Base-by-base conservation (phyloP, 2,797 vertebrate species). In the Sebastes melanostomus region DNA sequence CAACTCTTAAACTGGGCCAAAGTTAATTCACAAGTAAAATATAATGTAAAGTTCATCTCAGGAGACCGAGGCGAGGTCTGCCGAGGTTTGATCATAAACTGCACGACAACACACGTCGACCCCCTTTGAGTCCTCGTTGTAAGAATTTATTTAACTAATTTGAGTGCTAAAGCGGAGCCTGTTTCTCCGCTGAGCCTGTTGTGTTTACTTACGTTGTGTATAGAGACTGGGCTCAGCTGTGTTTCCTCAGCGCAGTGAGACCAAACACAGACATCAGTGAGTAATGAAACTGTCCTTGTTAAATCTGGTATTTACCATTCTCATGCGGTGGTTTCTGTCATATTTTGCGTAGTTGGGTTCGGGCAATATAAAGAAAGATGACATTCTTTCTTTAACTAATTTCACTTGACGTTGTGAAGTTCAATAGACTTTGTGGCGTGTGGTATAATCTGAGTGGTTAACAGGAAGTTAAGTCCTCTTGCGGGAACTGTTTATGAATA, bases 231-330 rank as follows among this genome's bases (percentile, higher is more conserved):
- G 88, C 89, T 93, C 85, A 78, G 73, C 89, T 93, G 87, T 5
- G 83, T 85, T 91, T 86, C 81, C 77, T 93, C 91, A 84, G 61
- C 7, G 20, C 78, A 72, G n/a, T 22, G 68, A 87, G 80, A 87
- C 77, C 84, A 84, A 93, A 93, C 84, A 89, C 77, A 84, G 82
- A 72, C 81, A 92, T 86, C 82, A 85, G 83, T 78, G 83, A 86
- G 81, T 89, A 78, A 92, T 91, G 78, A 92, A 93, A 91, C 86
- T 86, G 85, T 88, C 86, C 75, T 86, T 68, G 86, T 94, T 81
- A 91, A 89, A 87, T 84, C 68, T 69, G 73, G 65, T 29, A 77
- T 92, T 92, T 86, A 81, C 67, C 73, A 30, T 66, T 77, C 79
- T 78, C 76, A 14, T 52, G 60, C 32, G 62, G 69, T 66, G 61